Evolutionary conservation across 2,888 invertebrate species (phyloP).

Genomic region (Drosophila neonasuta): DNA sequence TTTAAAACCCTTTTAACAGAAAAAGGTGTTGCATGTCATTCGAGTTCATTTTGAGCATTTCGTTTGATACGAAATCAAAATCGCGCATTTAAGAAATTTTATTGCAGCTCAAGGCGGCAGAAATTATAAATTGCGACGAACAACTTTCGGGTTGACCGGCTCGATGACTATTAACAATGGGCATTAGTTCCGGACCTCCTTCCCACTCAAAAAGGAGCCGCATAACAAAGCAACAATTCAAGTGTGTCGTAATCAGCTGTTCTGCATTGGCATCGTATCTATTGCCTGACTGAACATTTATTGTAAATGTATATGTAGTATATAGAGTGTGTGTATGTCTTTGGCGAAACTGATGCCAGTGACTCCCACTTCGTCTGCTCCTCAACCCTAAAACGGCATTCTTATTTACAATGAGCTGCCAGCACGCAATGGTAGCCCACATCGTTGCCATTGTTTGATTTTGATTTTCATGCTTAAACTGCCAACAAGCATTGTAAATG

Average conservation of each 20-base stretch:
- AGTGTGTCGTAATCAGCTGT: constrained; percentile 63
- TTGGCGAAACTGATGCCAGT: constrained; percentile 18
- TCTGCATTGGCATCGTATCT: constrained; percentile 37
- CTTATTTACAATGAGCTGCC: constrained; percentile 55
- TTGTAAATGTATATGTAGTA: constrained; percentile 33
- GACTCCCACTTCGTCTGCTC: not conserved
- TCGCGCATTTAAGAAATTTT: constrained; percentile 64
- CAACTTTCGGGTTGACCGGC: constrained; percentile 32
- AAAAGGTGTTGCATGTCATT: constrained; percentile 69
- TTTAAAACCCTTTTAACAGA: constrained; percentile 41
- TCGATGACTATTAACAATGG: constrained; percentile 57
- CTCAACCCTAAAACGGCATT: constrained; percentile 15
- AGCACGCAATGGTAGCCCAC: constrained; percentile 65
- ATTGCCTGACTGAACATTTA: constrained; percentile 41
- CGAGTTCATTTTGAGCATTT: constrained; percentile 35
- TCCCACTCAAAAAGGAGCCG: not conserved
- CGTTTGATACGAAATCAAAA: constrained; percentile 65
- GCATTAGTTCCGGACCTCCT: constrained; percentile 12
- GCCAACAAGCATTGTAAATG: constrained; percentile 40
- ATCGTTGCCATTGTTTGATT: constrained; percentile 61
- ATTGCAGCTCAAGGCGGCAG: constrained; percentile 45
- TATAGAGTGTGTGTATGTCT: constrained; percentile 12
- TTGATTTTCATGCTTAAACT: constrained; percentile 63
- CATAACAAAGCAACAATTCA: constrained; percentile 54
- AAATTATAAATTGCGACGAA: constrained; percentile 67